Percentiles rank a stretch among this genome's conserved stretches.
Evolutionary conservation across 2,797 vertebrate species (phyloP).

Genomic region (Sparus aurata): DNA sequence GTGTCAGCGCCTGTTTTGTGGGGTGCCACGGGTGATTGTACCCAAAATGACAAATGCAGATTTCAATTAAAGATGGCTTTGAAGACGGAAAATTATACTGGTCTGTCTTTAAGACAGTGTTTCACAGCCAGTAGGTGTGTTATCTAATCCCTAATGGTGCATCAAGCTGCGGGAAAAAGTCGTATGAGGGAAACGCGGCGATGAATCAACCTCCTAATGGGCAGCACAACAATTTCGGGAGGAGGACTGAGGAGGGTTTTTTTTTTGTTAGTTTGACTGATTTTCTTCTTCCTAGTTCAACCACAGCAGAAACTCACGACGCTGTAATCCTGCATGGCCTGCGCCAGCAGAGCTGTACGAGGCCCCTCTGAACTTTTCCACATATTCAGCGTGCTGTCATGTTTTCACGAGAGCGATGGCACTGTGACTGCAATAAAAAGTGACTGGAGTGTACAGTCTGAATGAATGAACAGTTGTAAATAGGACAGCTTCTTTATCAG

Average conservation of each 20-base stretch:
- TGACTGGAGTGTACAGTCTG: constrained; percentile 8
- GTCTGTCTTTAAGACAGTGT: constrained; percentile 51
- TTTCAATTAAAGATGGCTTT: constrained; percentile 83
- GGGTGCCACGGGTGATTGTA: constrained; percentile 58
- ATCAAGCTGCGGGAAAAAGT: constrained; percentile 56
- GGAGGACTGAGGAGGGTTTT: neutral
- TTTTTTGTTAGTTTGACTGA: constrained; percentile 1
- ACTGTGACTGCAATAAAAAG: constrained; percentile 29
- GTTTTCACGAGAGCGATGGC: neutral
- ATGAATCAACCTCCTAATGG: constrained; percentile 69
- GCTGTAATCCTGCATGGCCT: neutral
- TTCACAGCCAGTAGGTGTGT: constrained; percentile 47
- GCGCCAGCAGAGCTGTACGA: neutral
- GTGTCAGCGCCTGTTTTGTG: constrained; percentile 67
- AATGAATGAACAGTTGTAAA: constrained; percentile 13
- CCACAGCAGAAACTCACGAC: neutral
- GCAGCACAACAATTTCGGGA: constrained; percentile 41
- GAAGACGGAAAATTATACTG: constrained; percentile 67
- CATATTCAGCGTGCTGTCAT: constrained; percentile 18
- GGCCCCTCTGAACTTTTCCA: constrained; percentile 14
- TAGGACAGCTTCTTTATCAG: constrained; percentile 33
- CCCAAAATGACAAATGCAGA: constrained; percentile 76
- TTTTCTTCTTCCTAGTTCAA: constrained; percentile 13
- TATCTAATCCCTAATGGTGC: constrained; percentile 56
- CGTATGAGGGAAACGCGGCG: constrained; percentile 38